Evolutionary conservation across 2,888 invertebrate species (phyloP), one percentile per base, ranked within the genome.

Genomic region (Chymomyza amoena): DNA sequence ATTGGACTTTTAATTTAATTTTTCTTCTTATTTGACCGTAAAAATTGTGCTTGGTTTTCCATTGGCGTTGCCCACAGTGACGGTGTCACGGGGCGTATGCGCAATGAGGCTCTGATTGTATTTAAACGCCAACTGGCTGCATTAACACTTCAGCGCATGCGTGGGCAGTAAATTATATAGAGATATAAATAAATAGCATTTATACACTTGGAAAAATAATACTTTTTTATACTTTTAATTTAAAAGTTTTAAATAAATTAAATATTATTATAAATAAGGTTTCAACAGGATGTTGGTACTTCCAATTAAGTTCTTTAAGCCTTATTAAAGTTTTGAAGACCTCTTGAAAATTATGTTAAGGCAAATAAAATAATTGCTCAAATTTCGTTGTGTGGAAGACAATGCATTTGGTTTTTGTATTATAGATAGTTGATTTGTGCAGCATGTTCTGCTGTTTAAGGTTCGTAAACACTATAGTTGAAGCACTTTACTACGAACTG

Each of bases 61-160:
- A 36, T 36, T 61, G 61, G 32, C 36, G 32, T 61, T 61, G 61
- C 36, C n/a, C 3, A 13, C 39, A 45, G 39, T 45, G 39, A 45
- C 13, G 45, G 15, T 20, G 57, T 25, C 28, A 57, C 28, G 28
- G 57, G 57, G 28, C 57, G 57, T 57, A 57, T 57, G 57, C 5
- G 57, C 20, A 25, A 57, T 28, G 20, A 50, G 25, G 9, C 62
- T 56, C 45, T 51, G 20, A 36, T 62, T 45, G 45, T 25, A 28
- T 45, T 54, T 39, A 63, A 66, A 59, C 25, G 52, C 52, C 66
- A 60, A 66, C 66, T 69, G 20, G 25, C 28, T 13, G 9, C 36
- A 66, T 67, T 68, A 79, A 73, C 76, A 72, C 72, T 85, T 70
- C 69, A 78, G 72, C 72, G 76, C 75, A 79, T 83, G 83, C 86